These are phyloP conservation scores for Notodonta dromedarius DNA, from an alignment of 2,888 invertebrate genomes.

Conservation along the genomic window DNA sequence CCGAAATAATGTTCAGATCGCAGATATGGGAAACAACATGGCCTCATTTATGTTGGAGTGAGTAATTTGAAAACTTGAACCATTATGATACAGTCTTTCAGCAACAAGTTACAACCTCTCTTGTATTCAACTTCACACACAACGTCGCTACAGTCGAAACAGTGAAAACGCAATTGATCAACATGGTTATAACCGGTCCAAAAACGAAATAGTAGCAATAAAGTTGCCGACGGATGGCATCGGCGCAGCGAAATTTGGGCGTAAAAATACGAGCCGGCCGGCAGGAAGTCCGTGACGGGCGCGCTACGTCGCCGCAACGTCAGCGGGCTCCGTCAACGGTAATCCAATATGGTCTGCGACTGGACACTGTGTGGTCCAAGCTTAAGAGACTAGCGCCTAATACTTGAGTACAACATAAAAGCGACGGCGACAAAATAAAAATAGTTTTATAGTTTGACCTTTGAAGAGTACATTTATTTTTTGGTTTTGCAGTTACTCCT, in stretches of 20 bases:
- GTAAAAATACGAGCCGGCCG: conserved; percentile 32
- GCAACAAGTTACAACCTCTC: neutral
- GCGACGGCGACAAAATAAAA: no score
- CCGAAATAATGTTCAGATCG: no score
- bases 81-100: neutral
- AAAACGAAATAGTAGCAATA: conserved; percentile 40
- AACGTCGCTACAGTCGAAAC: conserved; percentile 10
- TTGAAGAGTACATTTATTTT: no score
- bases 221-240: conserved; percentile 12
- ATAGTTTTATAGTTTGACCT: no score
- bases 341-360: conserved; percentile 68
- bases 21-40: no score
- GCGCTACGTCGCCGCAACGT: conserved; percentile 51
- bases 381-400: conserved; percentile 2
- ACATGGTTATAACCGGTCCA: conserved; percentile 16
- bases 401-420: no score
- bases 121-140: no score
- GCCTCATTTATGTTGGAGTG: no score
- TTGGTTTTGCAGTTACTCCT: no score
- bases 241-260: conserved; percentile 29
- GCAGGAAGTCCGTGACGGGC: conserved; percentile 49
- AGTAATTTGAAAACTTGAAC: no score
- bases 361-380: conserved; percentile 46
- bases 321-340: conserved; percentile 69
- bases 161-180: conserved; percentile 30